Conservation (phyloP, 2,797 vertebrate genomes). For the Danio jaintianensis region DNA sequence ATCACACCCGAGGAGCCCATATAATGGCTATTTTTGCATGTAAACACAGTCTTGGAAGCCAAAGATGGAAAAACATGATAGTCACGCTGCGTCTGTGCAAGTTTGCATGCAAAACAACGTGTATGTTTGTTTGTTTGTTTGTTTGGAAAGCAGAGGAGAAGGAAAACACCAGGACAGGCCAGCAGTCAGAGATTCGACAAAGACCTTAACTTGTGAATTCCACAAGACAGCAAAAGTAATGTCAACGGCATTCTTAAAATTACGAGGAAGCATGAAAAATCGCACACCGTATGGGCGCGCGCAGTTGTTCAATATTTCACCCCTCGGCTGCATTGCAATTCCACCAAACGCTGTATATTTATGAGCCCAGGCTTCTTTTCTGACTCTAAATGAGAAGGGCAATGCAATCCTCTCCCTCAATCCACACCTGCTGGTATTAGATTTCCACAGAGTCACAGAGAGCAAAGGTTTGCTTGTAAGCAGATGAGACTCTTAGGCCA, state of each 20-base stretch:
- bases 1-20: neutral
- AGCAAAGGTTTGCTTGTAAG: slow-evolving; percentile 47
- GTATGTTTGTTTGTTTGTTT: slow-evolving; percentile 18
- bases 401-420: slow-evolving; percentile 51
- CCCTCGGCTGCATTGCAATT: slow-evolving; percentile 56
- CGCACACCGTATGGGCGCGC: slow-evolving; percentile 51
- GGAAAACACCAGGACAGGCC: slow-evolving; percentile 5
- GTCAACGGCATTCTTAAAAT: slow-evolving; percentile 44
- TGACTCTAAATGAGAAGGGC: slow-evolving; percentile 60
- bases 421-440: slow-evolving; percentile 55
- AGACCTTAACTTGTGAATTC: slow-evolving; percentile 57
- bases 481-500: slow-evolving; percentile 51
- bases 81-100: slow-evolving; percentile 13
- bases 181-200: slow-evolving; percentile 36
- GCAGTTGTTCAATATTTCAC: slow-evolving; percentile 59
- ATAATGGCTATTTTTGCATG: slow-evolving; percentile 12
- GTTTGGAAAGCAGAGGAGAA: neutral
- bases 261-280: slow-evolving; percentile 55
- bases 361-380: slow-evolving; percentile 57
- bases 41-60: slow-evolving; percentile 12
- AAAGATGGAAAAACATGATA: slow-evolving; percentile 18
- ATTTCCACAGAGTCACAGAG: slow-evolving; percentile 47
- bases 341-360: slow-evolving; percentile 61
- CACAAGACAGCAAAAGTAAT: slow-evolving; percentile 48
- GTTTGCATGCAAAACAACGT: slow-evolving; percentile 22